A percentile compares a stretch with the other conserved stretches of the same genome.
These are phyloP conservation scores for Cheirogaleus major DNA, from an alignment of 2,797 vertebrate species.

Conservation along the genomic window DNA sequence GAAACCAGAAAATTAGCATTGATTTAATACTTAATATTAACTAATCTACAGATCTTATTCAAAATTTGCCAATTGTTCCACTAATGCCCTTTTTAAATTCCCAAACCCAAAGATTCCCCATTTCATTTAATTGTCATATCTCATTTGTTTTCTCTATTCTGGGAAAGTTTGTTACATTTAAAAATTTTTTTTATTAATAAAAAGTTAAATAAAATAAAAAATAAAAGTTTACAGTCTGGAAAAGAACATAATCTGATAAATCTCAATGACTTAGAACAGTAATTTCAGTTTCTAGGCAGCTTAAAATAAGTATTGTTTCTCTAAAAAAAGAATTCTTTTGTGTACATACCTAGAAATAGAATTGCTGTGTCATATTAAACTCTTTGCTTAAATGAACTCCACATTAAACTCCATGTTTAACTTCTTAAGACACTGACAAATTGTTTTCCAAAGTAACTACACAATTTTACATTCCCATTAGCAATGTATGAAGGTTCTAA, in stretches of 20 bases:
- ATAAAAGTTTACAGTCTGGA: no score
- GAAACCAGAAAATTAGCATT: constrained; percentile 20
- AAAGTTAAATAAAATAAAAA: no score
- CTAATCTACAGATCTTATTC: neutral
- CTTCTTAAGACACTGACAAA: neutral
- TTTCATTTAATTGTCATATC: neutral
- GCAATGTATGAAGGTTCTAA: neutral
- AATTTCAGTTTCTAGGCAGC: no score
- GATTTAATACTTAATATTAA: neutral
- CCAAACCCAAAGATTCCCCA: neutral
- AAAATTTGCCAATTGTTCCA: neutral
- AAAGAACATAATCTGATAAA: no score
- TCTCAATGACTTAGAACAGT: no score
- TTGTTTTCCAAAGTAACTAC: neutral
- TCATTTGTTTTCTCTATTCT: neutral
- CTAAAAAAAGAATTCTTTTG: neutral
- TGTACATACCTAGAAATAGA: neutral
- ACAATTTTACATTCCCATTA: neutral
- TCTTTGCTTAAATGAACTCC: neutral
- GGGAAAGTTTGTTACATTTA: neutral
- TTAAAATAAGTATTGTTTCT: no score
- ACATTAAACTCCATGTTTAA: neutral
- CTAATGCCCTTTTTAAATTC: neutral
- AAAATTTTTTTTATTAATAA: no score
- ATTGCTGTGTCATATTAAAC: neutral